Percentiles rank a stretch among this genome's conserved stretches.
Evolutionary conservation across 1,140 invertebrate species (phyloP).

Genomic region (Tribolium madens): DNA sequence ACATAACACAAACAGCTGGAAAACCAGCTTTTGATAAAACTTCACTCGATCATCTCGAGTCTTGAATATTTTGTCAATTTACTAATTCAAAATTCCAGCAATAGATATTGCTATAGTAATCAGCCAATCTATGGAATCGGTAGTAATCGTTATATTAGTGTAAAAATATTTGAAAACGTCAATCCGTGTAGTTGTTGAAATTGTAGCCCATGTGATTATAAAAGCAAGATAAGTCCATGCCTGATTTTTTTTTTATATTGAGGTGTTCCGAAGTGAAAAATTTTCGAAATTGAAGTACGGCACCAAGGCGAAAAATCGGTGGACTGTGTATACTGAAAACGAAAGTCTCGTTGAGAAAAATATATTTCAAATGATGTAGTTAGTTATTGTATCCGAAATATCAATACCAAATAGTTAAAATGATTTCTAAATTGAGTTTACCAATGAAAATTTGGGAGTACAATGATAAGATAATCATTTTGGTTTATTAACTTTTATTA

Average conservation of each 20-base stretch:
- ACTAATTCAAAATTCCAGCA: not conserved
- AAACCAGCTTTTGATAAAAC: not conserved
- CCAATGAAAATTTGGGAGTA: not conserved
- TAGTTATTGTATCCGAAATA: too few species aligned
- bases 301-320: not conserved
- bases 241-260: not conserved
- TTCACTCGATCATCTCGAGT: not conserved
- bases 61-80: constrained; percentile 1
- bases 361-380: not conserved
- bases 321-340: not conserved
- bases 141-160: not conserved
- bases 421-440: not conserved
- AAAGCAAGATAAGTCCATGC: not conserved
- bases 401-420: too few species aligned
- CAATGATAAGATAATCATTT: not conserved
- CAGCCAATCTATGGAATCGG: not conserved
- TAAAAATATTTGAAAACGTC: not conserved
- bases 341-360: not conserved
- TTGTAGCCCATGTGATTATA: not conserved
- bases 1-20: not conserved
- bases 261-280: not conserved
- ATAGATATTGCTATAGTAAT: not conserved
- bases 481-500: constrained; percentile 50
- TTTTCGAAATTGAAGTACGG: not conserved
- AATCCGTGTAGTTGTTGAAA: not conserved